These are phyloP conservation scores for Heliconius nattereri DNA, from an alignment of 1,140 invertebrate species.

Conservation along the genomic window DNA sequence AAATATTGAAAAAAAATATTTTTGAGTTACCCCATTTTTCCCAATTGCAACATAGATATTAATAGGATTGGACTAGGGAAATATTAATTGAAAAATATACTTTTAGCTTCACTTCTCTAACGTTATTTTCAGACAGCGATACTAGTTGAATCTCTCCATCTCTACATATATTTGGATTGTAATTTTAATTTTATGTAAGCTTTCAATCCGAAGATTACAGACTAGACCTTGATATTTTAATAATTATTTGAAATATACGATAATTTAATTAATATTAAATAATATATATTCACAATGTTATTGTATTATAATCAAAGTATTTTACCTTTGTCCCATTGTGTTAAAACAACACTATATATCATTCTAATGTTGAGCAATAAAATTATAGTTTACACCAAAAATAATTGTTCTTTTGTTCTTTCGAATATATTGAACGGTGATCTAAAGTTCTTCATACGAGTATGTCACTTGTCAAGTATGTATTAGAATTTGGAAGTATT, in stretches of 20 bases:
- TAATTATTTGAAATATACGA: not conserved
- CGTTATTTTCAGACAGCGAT: too few relatives aligned
- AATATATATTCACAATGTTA: not conserved
- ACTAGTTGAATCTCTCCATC: too few relatives aligned
- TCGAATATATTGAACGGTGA: not conserved
- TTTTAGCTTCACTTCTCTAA: too few relatives aligned
- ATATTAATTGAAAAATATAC: too few relatives aligned
- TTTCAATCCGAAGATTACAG: not conserved
- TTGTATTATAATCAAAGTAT: not conserved
- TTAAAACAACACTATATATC: not conserved
- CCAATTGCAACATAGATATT: too few relatives aligned
- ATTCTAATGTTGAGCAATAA: not conserved
- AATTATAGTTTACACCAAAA: not conserved
- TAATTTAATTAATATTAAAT: not conserved
- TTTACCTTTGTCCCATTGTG: conserved; percentile 2
- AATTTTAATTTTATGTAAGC: too few relatives aligned
- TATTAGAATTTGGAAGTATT: too few relatives aligned
- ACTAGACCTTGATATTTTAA: not conserved
- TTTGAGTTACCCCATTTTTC: too few relatives aligned
- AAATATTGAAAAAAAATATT: too few relatives aligned
- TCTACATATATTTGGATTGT: too few relatives aligned
- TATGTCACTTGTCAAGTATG: too few relatives aligned
- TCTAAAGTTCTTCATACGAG: not conserved
- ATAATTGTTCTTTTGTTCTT: not conserved
- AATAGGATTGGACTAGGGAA: too few relatives aligned